Evolutionary conservation across 2,797 vertebrate species (phyloP).

Genomic region (Streptopelia turtur): DNA sequence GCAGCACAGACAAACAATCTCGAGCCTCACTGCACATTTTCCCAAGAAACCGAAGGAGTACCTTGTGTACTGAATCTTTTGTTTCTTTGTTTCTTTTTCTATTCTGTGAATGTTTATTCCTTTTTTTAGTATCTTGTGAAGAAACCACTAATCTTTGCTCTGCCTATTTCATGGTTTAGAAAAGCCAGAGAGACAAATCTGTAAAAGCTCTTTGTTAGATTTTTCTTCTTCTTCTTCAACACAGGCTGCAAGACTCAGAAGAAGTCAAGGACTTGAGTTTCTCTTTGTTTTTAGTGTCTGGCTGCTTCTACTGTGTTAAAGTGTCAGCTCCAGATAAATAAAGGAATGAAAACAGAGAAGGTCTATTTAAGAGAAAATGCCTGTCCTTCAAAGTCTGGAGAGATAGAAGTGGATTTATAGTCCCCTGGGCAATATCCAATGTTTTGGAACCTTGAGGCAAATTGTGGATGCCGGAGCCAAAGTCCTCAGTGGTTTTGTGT

Average conservation of each 20-base stretch:
- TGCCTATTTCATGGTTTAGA: conserved; percentile 19
- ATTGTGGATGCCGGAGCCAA: neutral
- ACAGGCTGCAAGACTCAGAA: conserved; percentile 43
- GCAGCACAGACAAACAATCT: conserved; percentile 35
- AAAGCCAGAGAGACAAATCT: conserved; percentile 40
- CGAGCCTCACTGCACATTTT: neutral
- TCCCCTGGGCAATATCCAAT: conserved; percentile 43
- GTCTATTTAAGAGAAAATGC: conserved; percentile 57
- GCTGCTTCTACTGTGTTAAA: conserved; percentile 48
- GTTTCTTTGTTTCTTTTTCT: conserved; percentile 6
- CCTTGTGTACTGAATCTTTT: conserved; percentile 1
- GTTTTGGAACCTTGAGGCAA: conserved; percentile 51
- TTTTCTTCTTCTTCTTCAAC: conserved; percentile 25
- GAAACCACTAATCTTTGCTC: conserved; percentile 26
- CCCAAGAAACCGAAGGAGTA: conserved; percentile 10
- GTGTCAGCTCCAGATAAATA: conserved; percentile 59
- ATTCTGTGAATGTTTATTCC: conserved; percentile 4
- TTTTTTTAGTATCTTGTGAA: neutral
- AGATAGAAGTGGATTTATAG: conserved; percentile 44
- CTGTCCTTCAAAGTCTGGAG: conserved; percentile 52
- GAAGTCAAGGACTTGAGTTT: conserved; percentile 64
- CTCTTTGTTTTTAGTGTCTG: conserved; percentile 61
- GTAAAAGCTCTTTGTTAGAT: conserved; percentile 20
- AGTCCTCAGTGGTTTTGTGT: neutral
- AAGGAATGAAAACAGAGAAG: conserved; percentile 57